phyloP scores from a whole-genome alignment of 2,888 invertebrate genomes.

The Bellardia pandia region DNA sequence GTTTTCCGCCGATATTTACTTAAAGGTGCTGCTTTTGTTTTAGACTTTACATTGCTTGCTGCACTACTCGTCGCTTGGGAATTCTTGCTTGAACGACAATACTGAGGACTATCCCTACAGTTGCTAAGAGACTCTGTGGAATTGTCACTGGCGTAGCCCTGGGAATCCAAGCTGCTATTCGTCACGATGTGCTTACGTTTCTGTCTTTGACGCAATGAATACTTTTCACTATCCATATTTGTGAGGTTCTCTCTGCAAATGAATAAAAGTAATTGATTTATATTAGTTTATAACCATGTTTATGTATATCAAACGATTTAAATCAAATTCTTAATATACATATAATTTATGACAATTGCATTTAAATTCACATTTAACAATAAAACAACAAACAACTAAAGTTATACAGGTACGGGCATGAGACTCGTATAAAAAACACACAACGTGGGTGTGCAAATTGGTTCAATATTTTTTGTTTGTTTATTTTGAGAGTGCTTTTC shows the following conservation, averaged over 20 bases:
- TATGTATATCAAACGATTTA: not conserved
- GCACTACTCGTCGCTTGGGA: conserved; percentile 32
- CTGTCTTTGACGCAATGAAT: conserved; percentile 88
- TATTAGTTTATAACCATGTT: conserved; percentile 4
- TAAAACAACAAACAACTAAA: conserved; percentile 2
- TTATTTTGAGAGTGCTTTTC: conserved; percentile 1
- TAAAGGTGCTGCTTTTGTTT: conserved; percentile 89
- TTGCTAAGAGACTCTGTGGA: conserved; percentile 55
- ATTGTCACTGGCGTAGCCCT: conserved; percentile 67
- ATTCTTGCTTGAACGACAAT: conserved; percentile 28
- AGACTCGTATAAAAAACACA: conserved; percentile 1
- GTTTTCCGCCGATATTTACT: conserved; percentile 96
- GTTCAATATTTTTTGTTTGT: conserved; percentile 41
- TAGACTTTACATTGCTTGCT: conserved; percentile 70
- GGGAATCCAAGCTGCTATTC: conserved; percentile 77
- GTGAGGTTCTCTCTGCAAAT: conserved; percentile 58
- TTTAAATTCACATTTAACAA: conserved; percentile 13
- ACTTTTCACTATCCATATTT: conserved; percentile 85
- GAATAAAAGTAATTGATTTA: conserved; percentile 48
- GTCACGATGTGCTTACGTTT: conserved; percentile 84
- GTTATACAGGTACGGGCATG: conserved; percentile 9
- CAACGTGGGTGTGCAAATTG: conserved; percentile 62
- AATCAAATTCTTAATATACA: conserved; percentile 28
- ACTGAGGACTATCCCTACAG: conserved; percentile 8
- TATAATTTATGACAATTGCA: conserved; percentile 51